Conservation (phyloP, 1,140 invertebrate species). For the Dendrolimus kikuchii region DNA sequence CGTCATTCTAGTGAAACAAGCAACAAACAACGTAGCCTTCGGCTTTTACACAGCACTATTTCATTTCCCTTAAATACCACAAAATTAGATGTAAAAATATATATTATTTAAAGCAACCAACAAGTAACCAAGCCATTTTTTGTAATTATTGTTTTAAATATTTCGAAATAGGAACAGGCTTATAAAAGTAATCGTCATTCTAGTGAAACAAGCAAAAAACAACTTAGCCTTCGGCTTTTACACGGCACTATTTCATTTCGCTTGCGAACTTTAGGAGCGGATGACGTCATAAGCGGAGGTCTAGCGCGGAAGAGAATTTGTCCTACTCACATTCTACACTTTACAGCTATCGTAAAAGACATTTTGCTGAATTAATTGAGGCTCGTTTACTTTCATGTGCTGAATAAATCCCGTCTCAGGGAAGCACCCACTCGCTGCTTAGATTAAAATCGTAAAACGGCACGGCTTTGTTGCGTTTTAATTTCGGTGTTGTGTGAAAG, state of each 20-base stretch:
- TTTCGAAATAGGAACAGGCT: too few relatives aligned
- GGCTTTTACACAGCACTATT: background rate
- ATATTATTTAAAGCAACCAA: too few relatives aligned
- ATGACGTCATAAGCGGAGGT: constrained; percentile 2
- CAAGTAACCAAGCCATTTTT: too few relatives aligned
- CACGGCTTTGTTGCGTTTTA: background rate
- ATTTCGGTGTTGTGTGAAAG: background rate
- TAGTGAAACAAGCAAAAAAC: too few relatives aligned
- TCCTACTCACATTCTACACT: constrained; percentile 7
- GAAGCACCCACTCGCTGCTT: constrained; percentile 22
- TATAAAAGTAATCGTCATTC: too few relatives aligned
- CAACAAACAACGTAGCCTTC: too few relatives aligned
- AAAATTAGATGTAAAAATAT: too few relatives aligned
- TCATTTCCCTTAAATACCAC: background rate
- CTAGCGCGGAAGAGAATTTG: background rate
- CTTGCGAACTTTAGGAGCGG: background rate
- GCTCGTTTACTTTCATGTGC: constrained; percentile 16
- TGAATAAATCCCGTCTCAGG: constrained; percentile 24
- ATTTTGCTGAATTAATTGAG: constrained; percentile 39
- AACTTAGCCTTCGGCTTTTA: too few relatives aligned
- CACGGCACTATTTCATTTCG: background rate
- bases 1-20: too few relatives aligned
- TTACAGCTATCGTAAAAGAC: constrained; percentile 28
- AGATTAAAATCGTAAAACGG: constrained; percentile 46
- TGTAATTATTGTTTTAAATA: too few relatives aligned